phyloP scores from a whole-genome alignment of 2,113 vertebrate genomes.

The Bothrops jararaca region DNA sequence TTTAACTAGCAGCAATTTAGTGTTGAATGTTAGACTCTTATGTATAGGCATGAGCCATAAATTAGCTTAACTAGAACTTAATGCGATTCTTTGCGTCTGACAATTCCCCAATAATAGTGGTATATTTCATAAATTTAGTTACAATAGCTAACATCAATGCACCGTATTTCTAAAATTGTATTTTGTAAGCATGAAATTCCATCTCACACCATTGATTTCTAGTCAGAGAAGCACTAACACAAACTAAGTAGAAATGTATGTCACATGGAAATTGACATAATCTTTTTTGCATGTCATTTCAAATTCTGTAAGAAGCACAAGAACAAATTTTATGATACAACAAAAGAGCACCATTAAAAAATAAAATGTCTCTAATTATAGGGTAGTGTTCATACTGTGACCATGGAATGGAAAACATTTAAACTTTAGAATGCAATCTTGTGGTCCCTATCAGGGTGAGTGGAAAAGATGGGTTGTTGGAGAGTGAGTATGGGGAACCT shows the following conservation, averaged over 20 bases:
- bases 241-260: neutral
- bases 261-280: neutral
- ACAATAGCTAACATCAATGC: neutral
- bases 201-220: neutral
- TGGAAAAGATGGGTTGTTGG: neutral
- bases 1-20: neutral
- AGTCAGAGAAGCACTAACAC: neutral
- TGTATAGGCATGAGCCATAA: neutral
- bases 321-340: constrained; percentile 4
- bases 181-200: neutral
- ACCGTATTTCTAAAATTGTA: neutral
- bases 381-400: neutral
- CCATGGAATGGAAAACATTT: neutral
- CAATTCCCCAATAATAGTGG: neutral
- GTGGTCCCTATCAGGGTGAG: neutral
- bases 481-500: too few species aligned
- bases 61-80: neutral
- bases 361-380: neutral
- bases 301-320: constrained; percentile 8
- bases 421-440: neutral
- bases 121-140: neutral
- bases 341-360: constrained; percentile 14
- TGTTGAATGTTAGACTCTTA: neutral
- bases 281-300: constrained; percentile 16
- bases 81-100: neutral